A percentile compares a stretch with the other conserved stretches of the same genome.
Conservation (phyloP, 64 coral and sea anemone genomes). For the Porites australiensis region DNA sequence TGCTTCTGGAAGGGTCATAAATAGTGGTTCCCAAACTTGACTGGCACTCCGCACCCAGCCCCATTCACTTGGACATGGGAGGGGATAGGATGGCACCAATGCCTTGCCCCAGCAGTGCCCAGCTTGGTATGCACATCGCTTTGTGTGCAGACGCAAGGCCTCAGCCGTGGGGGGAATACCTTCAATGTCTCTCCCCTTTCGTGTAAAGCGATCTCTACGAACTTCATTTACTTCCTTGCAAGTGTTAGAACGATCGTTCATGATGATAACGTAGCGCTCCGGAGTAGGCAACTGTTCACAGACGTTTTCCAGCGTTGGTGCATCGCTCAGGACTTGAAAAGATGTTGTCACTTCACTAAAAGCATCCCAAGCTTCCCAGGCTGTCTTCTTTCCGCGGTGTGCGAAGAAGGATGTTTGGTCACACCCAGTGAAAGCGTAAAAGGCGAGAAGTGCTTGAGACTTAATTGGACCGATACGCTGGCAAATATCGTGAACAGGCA, state of each 20-base stretch:
- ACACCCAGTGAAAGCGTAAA: conserved; percentile 68
- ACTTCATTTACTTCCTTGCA: conserved; percentile 49
- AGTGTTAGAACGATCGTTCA: conserved; percentile 50
- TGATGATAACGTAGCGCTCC: conserved; percentile 15
- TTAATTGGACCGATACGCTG: conserved; percentile 4
- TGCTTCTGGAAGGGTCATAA: no score
- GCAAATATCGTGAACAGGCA: conserved; percentile 50
- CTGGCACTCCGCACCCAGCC: no score
- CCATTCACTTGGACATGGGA: no score
- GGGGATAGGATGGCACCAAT: conserved; percentile 24
- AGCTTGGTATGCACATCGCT: conserved; percentile 5
- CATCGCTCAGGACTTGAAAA: background rate
- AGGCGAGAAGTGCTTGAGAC: conserved; percentile 26
- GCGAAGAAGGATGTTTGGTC: conserved; percentile 47
- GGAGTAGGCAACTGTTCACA: background rate
- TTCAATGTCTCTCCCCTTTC: conserved; percentile 59
- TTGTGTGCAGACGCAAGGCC: conserved; percentile 50
- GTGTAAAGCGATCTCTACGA: conserved; percentile 70
- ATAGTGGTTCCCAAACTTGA: no score
- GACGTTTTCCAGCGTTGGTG: background rate
- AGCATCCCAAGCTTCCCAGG: conserved; percentile 28
- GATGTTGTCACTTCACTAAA: conserved; percentile 9
- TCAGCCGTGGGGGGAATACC: conserved; percentile 33
- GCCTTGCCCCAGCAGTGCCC: conserved; percentile 42
- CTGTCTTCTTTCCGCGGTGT: conserved; percentile 34